These are phyloP conservation scores for Tiaroga cobitis DNA, from an alignment of 2,797 vertebrate species.

Conservation along the genomic window DNA sequence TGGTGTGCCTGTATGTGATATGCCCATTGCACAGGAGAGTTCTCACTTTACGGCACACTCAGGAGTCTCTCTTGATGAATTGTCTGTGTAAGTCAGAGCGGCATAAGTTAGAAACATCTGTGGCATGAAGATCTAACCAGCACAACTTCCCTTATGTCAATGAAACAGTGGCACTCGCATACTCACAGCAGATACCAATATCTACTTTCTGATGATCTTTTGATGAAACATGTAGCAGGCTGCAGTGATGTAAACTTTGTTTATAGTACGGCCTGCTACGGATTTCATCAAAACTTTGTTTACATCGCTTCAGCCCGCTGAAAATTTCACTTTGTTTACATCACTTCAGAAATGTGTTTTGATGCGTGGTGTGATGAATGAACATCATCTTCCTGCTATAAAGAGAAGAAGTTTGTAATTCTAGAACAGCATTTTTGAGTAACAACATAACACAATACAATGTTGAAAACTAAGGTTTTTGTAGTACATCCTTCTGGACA, in stretches of 20 bases:
- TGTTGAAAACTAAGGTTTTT: neutral
- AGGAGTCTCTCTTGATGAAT: constrained; percentile 40
- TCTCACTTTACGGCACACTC: constrained; percentile 48
- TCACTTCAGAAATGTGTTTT: constrained; percentile 35
- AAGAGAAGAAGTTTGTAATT: neutral
- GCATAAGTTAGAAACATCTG: constrained; percentile 42
- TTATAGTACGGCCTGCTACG: neutral
- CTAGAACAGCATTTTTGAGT: neutral
- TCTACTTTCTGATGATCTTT: constrained; percentile 17
- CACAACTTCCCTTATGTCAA: neutral
- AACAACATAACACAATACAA: neutral
- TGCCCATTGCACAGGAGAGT: constrained; percentile 7
- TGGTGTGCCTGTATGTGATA: constrained; percentile 40
- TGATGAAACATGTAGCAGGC: constrained; percentile 33
- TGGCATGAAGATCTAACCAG: constrained; percentile 32
- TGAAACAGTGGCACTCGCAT: constrained; percentile 16
- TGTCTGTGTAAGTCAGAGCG: constrained; percentile 34
- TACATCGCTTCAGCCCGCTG: constrained; percentile 17
- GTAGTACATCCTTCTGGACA: too few relatives aligned
- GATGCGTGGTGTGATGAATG: constrained; percentile 26
- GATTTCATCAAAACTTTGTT: constrained; percentile 32
- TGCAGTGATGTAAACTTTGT: constrained; percentile 23
- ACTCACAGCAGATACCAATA: constrained; percentile 20
- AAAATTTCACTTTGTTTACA: constrained; percentile 41
- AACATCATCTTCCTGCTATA: neutral